Percentiles rank a stretch among this genome's conserved stretches.
phyloP scores from a whole-genome alignment of 2,888 invertebrate species.

The Diarsia mendica region DNA sequence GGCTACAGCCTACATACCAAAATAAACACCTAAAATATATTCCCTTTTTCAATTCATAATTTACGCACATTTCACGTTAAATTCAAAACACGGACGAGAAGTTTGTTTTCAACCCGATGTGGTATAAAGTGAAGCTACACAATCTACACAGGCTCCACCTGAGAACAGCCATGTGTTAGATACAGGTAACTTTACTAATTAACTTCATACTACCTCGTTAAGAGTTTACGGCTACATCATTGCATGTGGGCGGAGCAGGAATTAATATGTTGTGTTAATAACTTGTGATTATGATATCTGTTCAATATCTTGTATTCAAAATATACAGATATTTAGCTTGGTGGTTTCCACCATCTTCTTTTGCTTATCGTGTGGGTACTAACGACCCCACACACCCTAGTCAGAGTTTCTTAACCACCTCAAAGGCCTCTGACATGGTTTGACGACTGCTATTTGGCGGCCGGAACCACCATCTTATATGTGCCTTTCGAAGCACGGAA shows the following conservation, averaged over 20 bases:
- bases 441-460: too few relatives aligned
- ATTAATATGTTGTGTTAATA: conserved; percentile 22
- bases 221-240: conserved; percentile 59
- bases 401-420: too few relatives aligned
- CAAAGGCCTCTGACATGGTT: too few relatives aligned
- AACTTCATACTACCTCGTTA: conserved; percentile 66
- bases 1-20: too few relatives aligned
- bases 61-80: conserved; percentile 47
- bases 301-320: background rate
- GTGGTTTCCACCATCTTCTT: too few relatives aligned
- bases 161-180: conserved; percentile 46
- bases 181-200: conserved; percentile 69
- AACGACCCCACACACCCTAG: too few relatives aligned
- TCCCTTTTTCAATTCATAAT: conserved; percentile 28
- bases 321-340: background rate
- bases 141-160: conserved; percentile 21
- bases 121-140: conserved; percentile 40
- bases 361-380: too few relatives aligned
- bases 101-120: conserved; percentile 55
- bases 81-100: conserved; percentile 47
- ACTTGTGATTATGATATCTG: background rate
- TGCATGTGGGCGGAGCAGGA: conserved; percentile 26
- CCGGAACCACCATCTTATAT: too few relatives aligned
- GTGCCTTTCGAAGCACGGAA: too few relatives aligned
- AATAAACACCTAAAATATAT: conserved; percentile 26